A percentile compares a stretch with the other conserved stretches of the same genome.
phyloP scores from a whole-genome alignment of 2,888 invertebrate genomes.

The Cataglyphis albicans region DNA sequence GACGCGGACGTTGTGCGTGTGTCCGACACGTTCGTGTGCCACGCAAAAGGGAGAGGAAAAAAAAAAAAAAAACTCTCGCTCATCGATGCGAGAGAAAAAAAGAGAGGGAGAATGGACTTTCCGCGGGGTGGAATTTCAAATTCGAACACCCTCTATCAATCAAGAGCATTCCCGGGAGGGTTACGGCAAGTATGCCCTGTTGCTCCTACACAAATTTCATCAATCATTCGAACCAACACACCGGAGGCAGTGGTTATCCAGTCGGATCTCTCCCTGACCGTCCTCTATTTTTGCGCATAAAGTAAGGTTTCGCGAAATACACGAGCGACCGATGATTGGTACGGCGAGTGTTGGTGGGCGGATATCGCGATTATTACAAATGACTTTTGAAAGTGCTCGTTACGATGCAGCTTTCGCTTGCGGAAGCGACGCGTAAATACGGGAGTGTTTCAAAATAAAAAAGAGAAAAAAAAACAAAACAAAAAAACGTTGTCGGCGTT shows the following conservation, averaged over 20 bases:
- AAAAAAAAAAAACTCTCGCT: not conserved
- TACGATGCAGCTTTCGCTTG: slow-evolving; percentile 13
- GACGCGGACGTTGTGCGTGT: slow-evolving; percentile 58
- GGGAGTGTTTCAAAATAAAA: slow-evolving; percentile 9
- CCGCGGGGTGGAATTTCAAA: slow-evolving; percentile 66
- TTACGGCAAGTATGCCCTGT: slow-evolving; percentile 37
- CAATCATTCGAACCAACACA: slow-evolving; percentile 61
- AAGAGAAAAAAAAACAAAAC: slow-evolving; percentile 4
- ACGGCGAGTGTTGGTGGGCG: slow-evolving; percentile 24
- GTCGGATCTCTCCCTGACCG: slow-evolving; percentile 8
- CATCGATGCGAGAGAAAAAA: not conserved
- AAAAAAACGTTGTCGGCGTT: not conserved
- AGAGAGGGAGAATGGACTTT: slow-evolving; percentile 42
- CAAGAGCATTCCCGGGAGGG: slow-evolving; percentile 57
- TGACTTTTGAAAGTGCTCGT: slow-evolving; percentile 21
- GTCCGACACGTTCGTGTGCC: slow-evolving; percentile 44
- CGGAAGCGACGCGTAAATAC: slow-evolving; percentile 27
- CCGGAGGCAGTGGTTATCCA: slow-evolving; percentile 53
- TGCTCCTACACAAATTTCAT: slow-evolving; percentile 70
- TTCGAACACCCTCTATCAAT: slow-evolving; percentile 68
- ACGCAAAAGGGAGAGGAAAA: not conserved
- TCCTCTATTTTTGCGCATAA: slow-evolving; percentile 31
- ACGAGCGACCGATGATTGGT: slow-evolving; percentile 41
- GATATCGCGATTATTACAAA: slow-evolving; percentile 47
- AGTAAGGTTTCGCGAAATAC: slow-evolving; percentile 50